Evolutionary conservation across 2,113 vertebrate species (phyloP), one percentile per base, ranked within the genome.

Genomic region (Myotis lucifugus): DNA sequence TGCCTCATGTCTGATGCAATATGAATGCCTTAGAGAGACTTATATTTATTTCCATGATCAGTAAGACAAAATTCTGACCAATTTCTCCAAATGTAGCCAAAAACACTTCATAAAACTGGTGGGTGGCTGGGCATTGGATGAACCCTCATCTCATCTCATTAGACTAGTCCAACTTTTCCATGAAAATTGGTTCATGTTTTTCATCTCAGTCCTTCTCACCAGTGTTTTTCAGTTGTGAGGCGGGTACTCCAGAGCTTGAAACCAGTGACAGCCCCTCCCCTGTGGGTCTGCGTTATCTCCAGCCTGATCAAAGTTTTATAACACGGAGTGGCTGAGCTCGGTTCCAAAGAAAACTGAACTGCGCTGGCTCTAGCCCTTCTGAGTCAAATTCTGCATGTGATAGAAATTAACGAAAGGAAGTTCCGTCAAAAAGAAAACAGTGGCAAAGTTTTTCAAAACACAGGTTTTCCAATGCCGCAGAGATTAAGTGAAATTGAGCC

Each of bases 101-200:
- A 61, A 77, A 13, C 8, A 54, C 54, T 29, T 86, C 19, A 19
- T 32, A 32, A 64, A 17, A 42, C 29, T 29, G 15, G 13, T 0
- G 3, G n/a, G 23, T 48, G 6, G 7, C 3, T 0, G 48, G 37
- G 61, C 32, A 17, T 2, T 52, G 15, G 64, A 12, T 13, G 19
- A 50, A 91, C 8, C 59, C 37, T 29, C 18, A 1, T 32, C 11
- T 29, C 8, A 18, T 69, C 52, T 10, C 21, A 27, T 61, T 29
- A 81, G 66, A 27, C n/a, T n/a, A 1, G 27, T 18, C 32, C 32
- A 13, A 40, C 8, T 74, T 9, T 9, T 11, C 76, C 21, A 1
- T 0, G 54, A 10, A 29, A 23, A 64, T 21, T 0, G 0, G 11
- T 37, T 66, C 18, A 0, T 0, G 1, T 12, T 12, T 34, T 78